phyloP scores from a whole-genome alignment of 2,888 invertebrate genomes.

The Notodonta dromedarius region DNA sequence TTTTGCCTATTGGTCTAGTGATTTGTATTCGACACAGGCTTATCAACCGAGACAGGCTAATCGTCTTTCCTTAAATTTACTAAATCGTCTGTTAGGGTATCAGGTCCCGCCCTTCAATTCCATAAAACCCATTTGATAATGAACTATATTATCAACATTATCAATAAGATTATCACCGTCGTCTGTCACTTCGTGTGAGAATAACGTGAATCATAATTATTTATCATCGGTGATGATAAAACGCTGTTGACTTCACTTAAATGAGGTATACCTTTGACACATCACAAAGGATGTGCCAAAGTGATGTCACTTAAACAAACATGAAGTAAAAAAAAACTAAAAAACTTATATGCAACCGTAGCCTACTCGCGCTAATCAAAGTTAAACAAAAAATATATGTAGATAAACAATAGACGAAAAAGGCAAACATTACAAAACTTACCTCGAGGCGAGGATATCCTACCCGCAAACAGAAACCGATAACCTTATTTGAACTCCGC shows the following conservation, averaged over 20 bases:
- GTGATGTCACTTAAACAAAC: constrained; percentile 47
- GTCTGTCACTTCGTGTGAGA: constrained; percentile 30
- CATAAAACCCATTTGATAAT: constrained; percentile 18
- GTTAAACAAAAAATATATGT: constrained; percentile 46
- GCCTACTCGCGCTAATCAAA: constrained; percentile 60
- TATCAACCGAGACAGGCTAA: background rate
- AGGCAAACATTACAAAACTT: constrained; percentile 60
- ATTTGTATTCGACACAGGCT: no score
- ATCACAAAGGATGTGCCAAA: constrained; percentile 36
- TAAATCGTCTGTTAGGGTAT: background rate
- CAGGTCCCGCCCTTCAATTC: constrained; percentile 20
- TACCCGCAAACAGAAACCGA: constrained; percentile 66
- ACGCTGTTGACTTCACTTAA: constrained; percentile 35
- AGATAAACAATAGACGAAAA: constrained; percentile 48
- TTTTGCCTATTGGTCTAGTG: no score
- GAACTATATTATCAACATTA: constrained; percentile 29
- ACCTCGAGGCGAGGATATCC: constrained; percentile 70
- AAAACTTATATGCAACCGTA: constrained; percentile 47
- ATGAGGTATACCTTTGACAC: constrained; percentile 38
- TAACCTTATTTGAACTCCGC: constrained; percentile 73
- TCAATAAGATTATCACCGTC: constrained; percentile 29
- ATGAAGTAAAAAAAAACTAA: constrained; percentile 38
- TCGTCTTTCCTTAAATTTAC: background rate
- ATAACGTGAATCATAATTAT: constrained; percentile 39
- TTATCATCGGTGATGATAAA: constrained; percentile 39